Percentiles rank a stretch among this genome's conserved stretches.
phyloP scores from a whole-genome alignment of 2,888 invertebrate species.

The Sinotaia quadrata region DNA sequence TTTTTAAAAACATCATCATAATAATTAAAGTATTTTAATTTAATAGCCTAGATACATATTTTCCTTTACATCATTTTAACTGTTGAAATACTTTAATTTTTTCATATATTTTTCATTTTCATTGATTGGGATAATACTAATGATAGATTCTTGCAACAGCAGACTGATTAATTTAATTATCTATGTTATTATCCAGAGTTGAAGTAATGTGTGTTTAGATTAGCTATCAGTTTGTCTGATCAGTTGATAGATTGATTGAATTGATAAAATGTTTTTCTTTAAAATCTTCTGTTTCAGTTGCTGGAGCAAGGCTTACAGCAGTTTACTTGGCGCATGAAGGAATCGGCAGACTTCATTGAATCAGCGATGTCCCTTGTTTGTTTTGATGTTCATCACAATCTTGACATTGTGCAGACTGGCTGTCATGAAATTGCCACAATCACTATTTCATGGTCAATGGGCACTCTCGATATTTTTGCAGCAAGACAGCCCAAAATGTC shows the following conservation, averaged over 20 bases:
- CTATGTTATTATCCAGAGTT: too few species aligned
- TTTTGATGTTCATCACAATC: conserved; percentile 67
- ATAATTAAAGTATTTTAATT: too few species aligned
- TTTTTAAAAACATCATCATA: too few species aligned
- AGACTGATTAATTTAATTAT: too few species aligned
- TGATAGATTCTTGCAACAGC: too few species aligned
- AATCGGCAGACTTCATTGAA: conserved; percentile 71
- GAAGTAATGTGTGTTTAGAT: neutral
- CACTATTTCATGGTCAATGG: conserved; percentile 67
- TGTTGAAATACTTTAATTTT: too few species aligned
- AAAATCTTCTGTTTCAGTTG: conserved; percentile 49
- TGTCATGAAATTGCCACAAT: conserved; percentile 66
- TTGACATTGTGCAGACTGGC: conserved; percentile 70
- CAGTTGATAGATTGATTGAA: neutral
- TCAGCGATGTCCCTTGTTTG: conserved; percentile 69
- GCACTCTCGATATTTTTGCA: conserved; percentile 65
- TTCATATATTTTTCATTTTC: too few species aligned
- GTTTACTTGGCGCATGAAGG: conserved; percentile 71
- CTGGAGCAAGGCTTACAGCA: conserved; percentile 68
- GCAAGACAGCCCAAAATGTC: conserved; percentile 52
- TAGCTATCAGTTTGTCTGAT: neutral
- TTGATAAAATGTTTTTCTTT: too few species aligned
- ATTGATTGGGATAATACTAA: too few species aligned
- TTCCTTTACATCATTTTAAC: too few species aligned
- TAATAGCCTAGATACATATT: too few species aligned